Conservation (phyloP, 2,888 invertebrate genomes). For the Poecilus cupreus region DNA sequence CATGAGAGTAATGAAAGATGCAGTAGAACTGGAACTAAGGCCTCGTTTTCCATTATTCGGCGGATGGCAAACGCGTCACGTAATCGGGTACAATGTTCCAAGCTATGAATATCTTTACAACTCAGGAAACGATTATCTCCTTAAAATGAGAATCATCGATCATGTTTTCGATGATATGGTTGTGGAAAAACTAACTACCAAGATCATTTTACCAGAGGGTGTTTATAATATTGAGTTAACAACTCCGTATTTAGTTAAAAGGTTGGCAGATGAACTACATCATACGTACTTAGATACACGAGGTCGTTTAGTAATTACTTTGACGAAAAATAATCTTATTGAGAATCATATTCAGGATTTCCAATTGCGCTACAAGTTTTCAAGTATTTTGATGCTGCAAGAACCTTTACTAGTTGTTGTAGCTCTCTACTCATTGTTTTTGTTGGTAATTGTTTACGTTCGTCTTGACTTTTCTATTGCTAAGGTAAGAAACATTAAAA, state of each 20-base stretch:
- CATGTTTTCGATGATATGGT: conserved; percentile 98
- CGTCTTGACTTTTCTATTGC: conserved; percentile 91
- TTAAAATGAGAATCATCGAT: conserved; percentile 96
- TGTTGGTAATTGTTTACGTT: conserved; percentile 94
- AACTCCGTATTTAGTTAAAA: conserved; percentile 87
- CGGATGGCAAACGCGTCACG: conserved; percentile 99
- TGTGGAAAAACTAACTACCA: conserved; percentile 90
- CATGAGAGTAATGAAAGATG: conserved; percentile 90
- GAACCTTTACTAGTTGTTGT: conserved; percentile 93
- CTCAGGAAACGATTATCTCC: conserved; percentile 80
- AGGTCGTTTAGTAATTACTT: conserved; percentile 91
- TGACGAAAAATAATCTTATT: conserved; percentile 89
- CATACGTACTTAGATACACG: conserved; percentile 96
- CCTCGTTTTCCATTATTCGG: conserved; percentile 98
- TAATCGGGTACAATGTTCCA: conserved; percentile 97
- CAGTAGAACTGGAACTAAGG: conserved; percentile 94
- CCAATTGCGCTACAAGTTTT: conserved; percentile 91
- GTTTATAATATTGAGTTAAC: conserved; percentile 85
- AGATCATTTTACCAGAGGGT: conserved; percentile 96
- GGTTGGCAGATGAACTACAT: conserved; percentile 84
- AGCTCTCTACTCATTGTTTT: conserved; percentile 92
- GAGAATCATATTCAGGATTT: conserved; percentile 98
- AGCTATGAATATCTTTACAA: conserved; percentile 96
- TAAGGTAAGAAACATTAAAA: neutral
- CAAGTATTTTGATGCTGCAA: conserved; percentile 88